Conservation (phyloP, 2,113 vertebrate genomes). For the Psettodes erumei region DNA sequence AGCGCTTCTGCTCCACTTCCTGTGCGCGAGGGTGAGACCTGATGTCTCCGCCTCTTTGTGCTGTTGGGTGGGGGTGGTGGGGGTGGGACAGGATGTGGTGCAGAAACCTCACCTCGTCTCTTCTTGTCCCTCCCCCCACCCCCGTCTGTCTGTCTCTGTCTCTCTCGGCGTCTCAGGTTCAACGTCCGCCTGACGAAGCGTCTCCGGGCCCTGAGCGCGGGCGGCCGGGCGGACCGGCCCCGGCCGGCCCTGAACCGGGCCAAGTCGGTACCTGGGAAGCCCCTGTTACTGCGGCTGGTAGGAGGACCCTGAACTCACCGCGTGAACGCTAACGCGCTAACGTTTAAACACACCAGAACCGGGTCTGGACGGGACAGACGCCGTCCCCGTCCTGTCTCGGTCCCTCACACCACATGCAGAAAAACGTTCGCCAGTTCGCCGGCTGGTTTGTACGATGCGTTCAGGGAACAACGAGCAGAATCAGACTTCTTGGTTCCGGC, state of each 20-base stretch:
- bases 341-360: too few relatives aligned
- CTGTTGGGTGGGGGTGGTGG: too few relatives aligned
- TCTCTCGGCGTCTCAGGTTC: too few relatives aligned
- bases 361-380: too few relatives aligned
- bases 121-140: neutral
- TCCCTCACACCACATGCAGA: too few relatives aligned
- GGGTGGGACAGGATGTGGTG: conserved; percentile 71
- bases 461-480: too few relatives aligned
- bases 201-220: conserved; percentile 75
- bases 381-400: too few relatives aligned
- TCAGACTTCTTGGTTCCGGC: too few relatives aligned
- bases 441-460: too few relatives aligned
- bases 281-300: conserved; percentile 78
- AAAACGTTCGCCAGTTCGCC: too few relatives aligned
- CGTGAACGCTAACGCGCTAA: too few relatives aligned
- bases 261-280: conserved; percentile 77
- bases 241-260: conserved; percentile 69
- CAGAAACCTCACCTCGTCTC: neutral
- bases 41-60: neutral
- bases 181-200: conserved; percentile 78
- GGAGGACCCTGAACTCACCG: neutral
- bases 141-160: neutral
- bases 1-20: conserved; percentile 96
- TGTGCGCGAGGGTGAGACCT: conserved; percentile 91
- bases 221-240: conserved; percentile 67